A percentile compares a stretch with the other conserved stretches of the same genome.
phyloP scores from a whole-genome alignment of 2,113 vertebrate species.

The Mustelus asterias region DNA sequence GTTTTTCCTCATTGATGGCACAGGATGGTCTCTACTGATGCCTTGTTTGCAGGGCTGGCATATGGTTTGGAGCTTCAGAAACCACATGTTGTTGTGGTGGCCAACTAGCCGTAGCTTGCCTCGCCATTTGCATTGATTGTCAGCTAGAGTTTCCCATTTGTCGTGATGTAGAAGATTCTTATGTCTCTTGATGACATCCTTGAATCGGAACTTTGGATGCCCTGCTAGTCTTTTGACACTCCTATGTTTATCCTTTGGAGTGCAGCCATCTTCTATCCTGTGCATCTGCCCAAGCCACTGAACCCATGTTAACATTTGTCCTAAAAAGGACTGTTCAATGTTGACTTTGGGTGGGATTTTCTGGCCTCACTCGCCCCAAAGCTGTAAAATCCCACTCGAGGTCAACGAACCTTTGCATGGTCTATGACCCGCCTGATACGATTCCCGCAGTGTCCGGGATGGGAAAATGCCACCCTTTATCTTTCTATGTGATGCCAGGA shows the following conservation, averaged over 20 bases:
- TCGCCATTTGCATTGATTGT: too few relatives aligned
- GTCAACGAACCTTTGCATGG: too few relatives aligned
- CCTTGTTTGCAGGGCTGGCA: not conserved
- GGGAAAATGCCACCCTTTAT: not conserved
- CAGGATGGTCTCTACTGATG: not conserved
- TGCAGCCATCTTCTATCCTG: not conserved
- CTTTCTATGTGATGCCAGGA: not conserved
- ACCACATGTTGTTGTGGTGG: not conserved
- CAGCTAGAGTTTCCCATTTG: not conserved
- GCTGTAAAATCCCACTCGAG: too few relatives aligned
- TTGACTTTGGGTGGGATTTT: not conserved
- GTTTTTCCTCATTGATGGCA: not conserved
- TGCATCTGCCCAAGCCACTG: not conserved
- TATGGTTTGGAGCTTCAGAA: not conserved
- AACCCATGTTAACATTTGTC: not conserved
- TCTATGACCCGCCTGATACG: too few relatives aligned
- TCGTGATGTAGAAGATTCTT: not conserved
- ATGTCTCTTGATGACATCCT: not conserved
- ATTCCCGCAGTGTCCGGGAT: too few relatives aligned
- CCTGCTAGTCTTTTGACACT: not conserved
- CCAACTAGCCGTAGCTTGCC: not conserved
- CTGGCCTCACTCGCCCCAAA: too few relatives aligned
- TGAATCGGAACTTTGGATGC: not conserved
- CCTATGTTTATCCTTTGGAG: too few relatives aligned
- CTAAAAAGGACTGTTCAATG: not conserved